Base-by-base conservation (phyloP, 2,888 invertebrate genomes). In the Limenitis camilla region DNA sequence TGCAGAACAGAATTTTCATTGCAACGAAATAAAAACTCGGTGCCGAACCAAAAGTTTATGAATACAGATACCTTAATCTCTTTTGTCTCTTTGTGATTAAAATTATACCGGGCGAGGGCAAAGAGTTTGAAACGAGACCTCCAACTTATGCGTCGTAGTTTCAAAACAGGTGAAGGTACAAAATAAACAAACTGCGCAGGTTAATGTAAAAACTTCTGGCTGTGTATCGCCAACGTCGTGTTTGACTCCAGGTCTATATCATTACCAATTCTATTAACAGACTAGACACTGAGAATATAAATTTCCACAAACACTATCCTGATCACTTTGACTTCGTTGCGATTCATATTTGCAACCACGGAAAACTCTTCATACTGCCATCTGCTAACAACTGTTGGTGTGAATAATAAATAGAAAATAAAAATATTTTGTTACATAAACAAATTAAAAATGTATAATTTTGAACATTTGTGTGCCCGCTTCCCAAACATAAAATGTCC, bases 31-130 rank as follows among this genome's bases (percentile, higher is more conserved):
- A 76, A 76, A 75, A 64, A 61, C 61, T 66, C 69, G 73, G 76
- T 75, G 78, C 78, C 73, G 76, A 68, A 61, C 66, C 62, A 63
- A 73, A 80, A 81, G 67, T 79, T 64, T 40, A 58, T 72, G 69
- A 74, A 71, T 69, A 72, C 71, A 59, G 56, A 63, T 61, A 61
- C 61, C 69, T 72, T 70, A 66, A 69, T 69, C 72, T 74, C 74
- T 77, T 76, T 82, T 82, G 81, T 82, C 78, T 82, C 78, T 78
- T 78, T 80, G 80, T 77, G 74, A 82, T 81, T 80, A 79, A 83
- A 84, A 82, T 83, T 66, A 66, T 75, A 72, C 67, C 63, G 60
- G 62, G 67, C 65, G 69, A 69, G 68, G 70, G 69, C 68, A 67
- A 63, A 63, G 73, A 78, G 74, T 79, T 80, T 78, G 74, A 80